Evolutionary conservation across 2,888 invertebrate species (phyloP).

Genomic region (Psylliodes chrysocephalus): DNA sequence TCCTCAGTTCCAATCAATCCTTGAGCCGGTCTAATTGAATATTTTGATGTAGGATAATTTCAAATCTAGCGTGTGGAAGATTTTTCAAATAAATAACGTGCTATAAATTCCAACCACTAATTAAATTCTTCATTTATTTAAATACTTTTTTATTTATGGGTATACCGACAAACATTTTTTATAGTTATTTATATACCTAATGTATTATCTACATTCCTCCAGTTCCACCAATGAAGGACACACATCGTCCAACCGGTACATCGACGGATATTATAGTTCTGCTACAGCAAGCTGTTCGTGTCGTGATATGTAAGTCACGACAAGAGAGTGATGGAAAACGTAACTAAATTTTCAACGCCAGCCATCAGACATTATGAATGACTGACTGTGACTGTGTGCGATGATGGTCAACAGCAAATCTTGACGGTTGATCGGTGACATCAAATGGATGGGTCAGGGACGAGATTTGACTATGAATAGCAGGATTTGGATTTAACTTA

Average conservation of each 20-base stretch:
- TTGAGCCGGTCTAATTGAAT: too few species aligned
- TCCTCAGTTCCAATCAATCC: too few species aligned
- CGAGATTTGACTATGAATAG: constrained; percentile 4
- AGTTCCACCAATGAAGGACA: neutral
- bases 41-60: too few species aligned
- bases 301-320: neutral
- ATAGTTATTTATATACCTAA: too few species aligned
- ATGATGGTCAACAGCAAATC: constrained; percentile 10
- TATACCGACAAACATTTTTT: too few species aligned
- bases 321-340: neutral
- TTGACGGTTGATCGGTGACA: constrained; percentile 10
- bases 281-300: neutral
- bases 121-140: too few species aligned
- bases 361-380: neutral
- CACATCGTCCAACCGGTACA: neutral
- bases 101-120: too few species aligned
- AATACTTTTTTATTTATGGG: too few species aligned
- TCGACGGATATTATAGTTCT: neutral
- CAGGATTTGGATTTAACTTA: constrained; percentile 3
- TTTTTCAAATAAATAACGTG: too few species aligned
- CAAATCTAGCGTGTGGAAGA: too few species aligned
- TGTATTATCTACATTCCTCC: too few species aligned
- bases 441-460: constrained; percentile 11
- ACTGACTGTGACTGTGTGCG: neutral
- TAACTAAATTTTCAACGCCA: neutral